phyloP scores from a whole-genome alignment of 2,113 vertebrate species.

The Gasterosteus aculeatus region DNA sequence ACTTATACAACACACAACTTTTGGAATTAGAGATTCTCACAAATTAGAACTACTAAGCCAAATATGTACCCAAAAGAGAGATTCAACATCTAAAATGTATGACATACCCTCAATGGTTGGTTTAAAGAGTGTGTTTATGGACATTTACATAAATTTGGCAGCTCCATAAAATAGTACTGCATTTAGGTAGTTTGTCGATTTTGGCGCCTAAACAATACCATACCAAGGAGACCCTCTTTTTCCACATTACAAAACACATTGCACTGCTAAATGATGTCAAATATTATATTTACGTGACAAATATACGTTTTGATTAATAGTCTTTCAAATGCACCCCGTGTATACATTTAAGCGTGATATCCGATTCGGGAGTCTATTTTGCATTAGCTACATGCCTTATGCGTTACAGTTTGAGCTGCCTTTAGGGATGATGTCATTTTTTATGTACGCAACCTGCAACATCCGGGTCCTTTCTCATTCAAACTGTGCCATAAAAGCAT shows the following conservation, averaged over 20 bases:
- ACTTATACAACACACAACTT: background rate
- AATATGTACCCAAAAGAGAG: background rate
- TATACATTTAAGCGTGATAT: background rate
- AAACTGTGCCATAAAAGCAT: slow-evolving; percentile 16
- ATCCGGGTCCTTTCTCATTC: slow-evolving; percentile 77
- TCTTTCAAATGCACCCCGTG: background rate
- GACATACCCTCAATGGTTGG: background rate
- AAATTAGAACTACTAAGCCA: background rate
- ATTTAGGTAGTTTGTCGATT: background rate
- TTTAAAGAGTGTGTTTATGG: background rate
- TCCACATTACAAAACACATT: background rate
- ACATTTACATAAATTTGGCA: background rate
- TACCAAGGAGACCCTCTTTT: background rate
- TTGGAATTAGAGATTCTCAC: background rate
- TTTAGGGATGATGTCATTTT: slow-evolving; percentile 79
- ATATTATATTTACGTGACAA: background rate
- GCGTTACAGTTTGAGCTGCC: slow-evolving; percentile 4
- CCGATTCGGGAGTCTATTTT: background rate
- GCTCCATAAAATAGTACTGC: background rate
- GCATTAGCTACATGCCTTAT: background rate
- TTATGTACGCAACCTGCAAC: slow-evolving; percentile 79
- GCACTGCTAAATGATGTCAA: background rate
- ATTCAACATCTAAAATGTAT: background rate
- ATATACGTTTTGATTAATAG: background rate
- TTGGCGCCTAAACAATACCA: background rate